Base-by-base conservation (phyloP, 1,140 invertebrate genomes). In the Penaeus indicus region DNA sequence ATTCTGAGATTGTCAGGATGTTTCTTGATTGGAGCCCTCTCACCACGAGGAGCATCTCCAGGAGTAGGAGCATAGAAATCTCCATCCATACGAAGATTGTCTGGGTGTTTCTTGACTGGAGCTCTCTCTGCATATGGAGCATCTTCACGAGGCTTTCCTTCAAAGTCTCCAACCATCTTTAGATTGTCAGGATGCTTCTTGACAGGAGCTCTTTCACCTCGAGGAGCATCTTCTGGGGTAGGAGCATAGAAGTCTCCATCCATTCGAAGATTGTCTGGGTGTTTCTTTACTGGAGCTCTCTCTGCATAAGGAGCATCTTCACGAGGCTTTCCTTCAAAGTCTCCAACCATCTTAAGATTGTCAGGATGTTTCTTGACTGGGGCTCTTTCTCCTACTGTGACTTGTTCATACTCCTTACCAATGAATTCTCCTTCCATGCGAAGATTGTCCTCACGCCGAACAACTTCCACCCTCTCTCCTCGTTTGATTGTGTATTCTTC, bases 401-500 rank as follows among this genome's bases (percentile, higher is more conserved):
- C 84, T 22, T 86, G 72, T 0, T 25, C 84, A 8, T 72, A 75
- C 13, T 72, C n/a, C 19, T 72, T 72, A 22, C 72, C 84, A 79
- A 79, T 79, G 60, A 86, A 86, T 27, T 75, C 72, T 75, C 72
- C 72, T 8, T 75, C 72, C 72, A 75, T 75, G 0, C 72, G 72
- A 19, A 75, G 42, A 3, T 75, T 75, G n/a, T 75, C 69, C 38
- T 75, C 69, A 5, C 69, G 22, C n/a, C 69, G 93, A 75, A 91
- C 91, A 63, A 93, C 92, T 64, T 93, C 91, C 91, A 93, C 92
- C 90, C 93, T 92, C 91, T 94, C 94, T 11, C 94, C 93, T 92
- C 25, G 93, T 90, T 84, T 92, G 92, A 0, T 95, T 89, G 91
- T 95, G 95, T 91, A 94, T 94, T 79, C 22, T 85, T 67, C 85